phyloP scores from a whole-genome alignment of 2,113 vertebrate species.

The Upupa epops region DNA sequence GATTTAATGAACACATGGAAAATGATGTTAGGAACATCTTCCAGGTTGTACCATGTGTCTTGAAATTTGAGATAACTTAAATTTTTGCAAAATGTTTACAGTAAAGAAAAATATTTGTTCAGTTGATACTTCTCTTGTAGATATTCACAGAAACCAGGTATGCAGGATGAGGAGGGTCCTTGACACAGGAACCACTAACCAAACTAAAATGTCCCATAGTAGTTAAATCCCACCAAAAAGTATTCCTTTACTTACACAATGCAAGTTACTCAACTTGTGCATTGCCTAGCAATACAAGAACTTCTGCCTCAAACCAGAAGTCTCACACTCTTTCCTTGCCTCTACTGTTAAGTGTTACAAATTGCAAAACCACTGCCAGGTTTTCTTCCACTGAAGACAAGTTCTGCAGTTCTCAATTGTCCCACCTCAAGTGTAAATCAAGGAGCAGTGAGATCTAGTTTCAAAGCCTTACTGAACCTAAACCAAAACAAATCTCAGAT shows the following conservation, averaged over 20 bases:
- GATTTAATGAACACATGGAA: background rate
- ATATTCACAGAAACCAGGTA: background rate
- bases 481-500: background rate
- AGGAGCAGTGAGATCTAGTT: background rate
- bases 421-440: background rate
- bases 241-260: background rate
- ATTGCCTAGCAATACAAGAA: background rate
- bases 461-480: background rate
- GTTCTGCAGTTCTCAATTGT: background rate
- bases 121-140: fast-evolving
- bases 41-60: background rate
- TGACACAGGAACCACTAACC: background rate
- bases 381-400: background rate
- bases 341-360: background rate
- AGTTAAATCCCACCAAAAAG: background rate
- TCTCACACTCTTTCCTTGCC: background rate
- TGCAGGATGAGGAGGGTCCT: background rate
- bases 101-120: background rate
- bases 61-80: background rate
- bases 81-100: background rate
- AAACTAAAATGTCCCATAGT: background rate
- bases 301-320: background rate
- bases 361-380: background rate
- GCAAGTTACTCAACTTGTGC: background rate
- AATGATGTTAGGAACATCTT: background rate